A percentile compares a stretch with the other conserved stretches of the same genome.
These are phyloP conservation scores for Melanotaenia boesemani DNA, from an alignment of 2,797 vertebrate genomes.

Conservation along the genomic window DNA sequence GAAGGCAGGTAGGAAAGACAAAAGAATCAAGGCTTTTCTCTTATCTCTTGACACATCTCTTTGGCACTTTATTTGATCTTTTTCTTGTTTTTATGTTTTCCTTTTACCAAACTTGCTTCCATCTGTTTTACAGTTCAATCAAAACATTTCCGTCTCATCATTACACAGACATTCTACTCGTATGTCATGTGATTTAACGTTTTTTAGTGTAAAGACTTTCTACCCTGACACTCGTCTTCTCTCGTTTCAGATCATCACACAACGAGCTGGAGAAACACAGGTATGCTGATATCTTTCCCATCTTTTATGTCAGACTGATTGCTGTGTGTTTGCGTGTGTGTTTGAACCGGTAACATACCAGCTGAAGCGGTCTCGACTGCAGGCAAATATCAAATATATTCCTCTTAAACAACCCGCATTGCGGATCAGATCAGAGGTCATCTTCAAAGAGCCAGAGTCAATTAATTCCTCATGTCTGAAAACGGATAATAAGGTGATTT, in stretches of 20 bases:
- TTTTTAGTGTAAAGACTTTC: slow-evolving; percentile 2
- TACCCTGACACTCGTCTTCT: slow-evolving; percentile 42
- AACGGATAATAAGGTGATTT: slow-evolving; percentile 57
- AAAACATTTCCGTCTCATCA: slow-evolving; percentile 23
- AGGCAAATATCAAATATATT: slow-evolving; percentile 28
- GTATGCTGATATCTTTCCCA: slow-evolving; percentile 80
- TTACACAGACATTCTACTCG: slow-evolving; percentile 8
- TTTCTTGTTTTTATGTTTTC: slow-evolving; percentile 12
- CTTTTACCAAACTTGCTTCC: slow-evolving; percentile 26
- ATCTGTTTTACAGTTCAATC: slow-evolving; percentile 31
- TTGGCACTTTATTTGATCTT: slow-evolving; percentile 35
- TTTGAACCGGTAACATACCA: slow-evolving; percentile 16
- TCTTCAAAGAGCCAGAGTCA: slow-evolving; percentile 50
- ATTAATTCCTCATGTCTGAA: slow-evolving; percentile 51
- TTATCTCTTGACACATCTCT: slow-evolving; percentile 37
- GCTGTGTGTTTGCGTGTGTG: slow-evolving; percentile 4
- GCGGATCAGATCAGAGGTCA: slow-evolving; percentile 25
- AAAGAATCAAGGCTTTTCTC: slow-evolving; percentile 1
- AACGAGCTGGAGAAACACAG: slow-evolving; percentile 99
- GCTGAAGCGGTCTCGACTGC: slow-evolving; percentile 2
- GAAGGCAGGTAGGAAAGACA: slow-evolving; percentile 21
- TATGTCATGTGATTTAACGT: slow-evolving; percentile 16
- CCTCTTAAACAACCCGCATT: slow-evolving; percentile 5
- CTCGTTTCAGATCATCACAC: slow-evolving; percentile 89
- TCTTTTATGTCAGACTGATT: slow-evolving; percentile 27